phyloP scores from a whole-genome alignment of 2,113 vertebrate genomes.

The Prunella himalayana region DNA sequence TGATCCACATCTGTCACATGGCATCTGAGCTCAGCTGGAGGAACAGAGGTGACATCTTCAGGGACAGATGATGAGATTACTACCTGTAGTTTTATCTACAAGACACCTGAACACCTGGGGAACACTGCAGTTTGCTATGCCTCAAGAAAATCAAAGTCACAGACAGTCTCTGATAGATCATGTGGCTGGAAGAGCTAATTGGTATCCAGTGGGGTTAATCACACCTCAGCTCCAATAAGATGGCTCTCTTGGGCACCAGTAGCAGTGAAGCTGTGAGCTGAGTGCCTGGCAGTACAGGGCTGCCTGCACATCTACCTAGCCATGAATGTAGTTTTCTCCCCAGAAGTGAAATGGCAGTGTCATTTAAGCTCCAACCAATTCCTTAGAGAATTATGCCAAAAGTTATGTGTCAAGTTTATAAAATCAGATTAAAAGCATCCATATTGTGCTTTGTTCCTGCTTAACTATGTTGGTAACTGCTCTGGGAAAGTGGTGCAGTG shows the following conservation, averaged over 20 bases:
- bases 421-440: constrained; percentile 39
- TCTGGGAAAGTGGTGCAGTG: not conserved
- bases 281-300: not conserved
- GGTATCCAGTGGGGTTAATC: constrained; percentile 36
- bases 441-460: constrained; percentile 38
- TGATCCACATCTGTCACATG: not conserved
- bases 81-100: not conserved
- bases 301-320: not conserved
- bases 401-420: constrained; percentile 17
- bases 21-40: not conserved
- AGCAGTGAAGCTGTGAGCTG: not conserved
- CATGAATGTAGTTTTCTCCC: not conserved
- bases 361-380: not conserved
- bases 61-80: not conserved
- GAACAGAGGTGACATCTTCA: not conserved
- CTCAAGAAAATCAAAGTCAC: not conserved
- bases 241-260: not conserved
- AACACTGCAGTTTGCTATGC: not conserved
- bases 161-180: not conserved
- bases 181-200: constrained; percentile 9
- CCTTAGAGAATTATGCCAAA: not conserved
- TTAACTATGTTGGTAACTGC: constrained; percentile 15
- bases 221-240: not conserved
- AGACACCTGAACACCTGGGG: not conserved
- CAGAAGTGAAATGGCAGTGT: not conserved